Base-by-base conservation (phyloP, 2,888 invertebrate species). In the Alloplasta piceator region DNA sequence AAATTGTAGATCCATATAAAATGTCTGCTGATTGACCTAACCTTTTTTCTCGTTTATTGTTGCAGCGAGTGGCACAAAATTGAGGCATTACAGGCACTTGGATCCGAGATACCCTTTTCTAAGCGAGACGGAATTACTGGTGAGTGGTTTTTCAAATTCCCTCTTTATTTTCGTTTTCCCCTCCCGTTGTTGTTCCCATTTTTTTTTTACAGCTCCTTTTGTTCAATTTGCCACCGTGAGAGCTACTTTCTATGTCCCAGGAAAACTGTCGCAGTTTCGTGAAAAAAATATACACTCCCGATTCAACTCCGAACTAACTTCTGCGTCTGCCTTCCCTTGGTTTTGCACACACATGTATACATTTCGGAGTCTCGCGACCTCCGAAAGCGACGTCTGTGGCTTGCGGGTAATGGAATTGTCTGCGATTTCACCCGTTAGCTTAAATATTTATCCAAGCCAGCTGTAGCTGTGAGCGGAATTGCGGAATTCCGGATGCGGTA, bases 81-180 rank as follows among this genome's bases (percentile, higher is more conserved):
- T 92, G 86, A 89, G 92, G 80, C 92, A 92, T 87, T 91, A 91
- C 55, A 90, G 92, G 73, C 92, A 92, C 86, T 88, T 90, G 83
- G 90, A 91, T 76, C 81, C 58, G 74, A 88, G 86, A 84, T 84
- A 88, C 58, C 87, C 87, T 82, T 83, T 85, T 61, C 78, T 83
- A 60, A 84, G 70, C 80, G 86, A 87, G 63, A 87, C 87, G 63
- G 87, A 89, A 86, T 88, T 87, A 85, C 78, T 83, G 86, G 90
- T 90, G 83, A 90, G 90, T 90, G 87, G 83, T 84, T 83, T 82
- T 79, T 85, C 85, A 80, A 86, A 87, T 85, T 75, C 66, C 50
- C 76, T 72, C 61, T 63, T 36, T 41, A 14, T 66, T 79, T 83
- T 64, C 63, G 78, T 71, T 72, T 61, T 63, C 46, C 41, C 46